Percentiles rank a stretch among this genome's conserved stretches.
Evolutionary conservation across 1,140 invertebrate genomes (phyloP).

Genomic region (Ips nitidus): DNA sequence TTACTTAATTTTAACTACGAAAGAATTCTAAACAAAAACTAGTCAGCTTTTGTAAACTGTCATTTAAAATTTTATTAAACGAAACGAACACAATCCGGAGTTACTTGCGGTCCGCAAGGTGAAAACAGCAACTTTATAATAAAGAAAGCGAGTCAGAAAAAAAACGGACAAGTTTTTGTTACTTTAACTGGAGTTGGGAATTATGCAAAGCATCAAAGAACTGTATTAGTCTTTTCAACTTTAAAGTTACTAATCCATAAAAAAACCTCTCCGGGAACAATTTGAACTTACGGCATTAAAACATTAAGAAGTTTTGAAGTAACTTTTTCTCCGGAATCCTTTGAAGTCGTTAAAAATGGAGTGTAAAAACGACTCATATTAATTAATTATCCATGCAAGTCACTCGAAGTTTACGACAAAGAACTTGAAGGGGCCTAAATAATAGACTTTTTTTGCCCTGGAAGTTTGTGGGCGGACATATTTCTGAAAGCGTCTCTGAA

Average conservation of each 20-base stretch:
- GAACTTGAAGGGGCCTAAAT: conserved; percentile 21
- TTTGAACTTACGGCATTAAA: conserved; percentile 36
- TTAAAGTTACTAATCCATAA: conserved; percentile 32
- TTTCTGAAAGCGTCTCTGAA: background rate
- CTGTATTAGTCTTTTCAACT: conserved; percentile 35
- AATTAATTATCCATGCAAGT: conserved; percentile 39
- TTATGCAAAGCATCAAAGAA: conserved; percentile 37
- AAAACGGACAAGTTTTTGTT: conserved; percentile 26
- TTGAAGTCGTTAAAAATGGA: conserved; percentile 35
- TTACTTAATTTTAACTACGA: too few species aligned
- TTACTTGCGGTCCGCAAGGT: conserved; percentile 1
- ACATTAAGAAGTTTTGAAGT: conserved; percentile 36
- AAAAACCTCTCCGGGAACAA: conserved; percentile 35
- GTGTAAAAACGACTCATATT: conserved; percentile 37
- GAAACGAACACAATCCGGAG: background rate
- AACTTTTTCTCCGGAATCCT: conserved; percentile 34
- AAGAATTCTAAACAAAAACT: background rate
- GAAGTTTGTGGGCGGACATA: conserved; percentile 9
- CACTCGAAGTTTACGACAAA: conserved; percentile 30
- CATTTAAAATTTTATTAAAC: background rate
- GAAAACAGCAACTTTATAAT: conserved; percentile 8
- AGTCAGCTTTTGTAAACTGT: background rate
- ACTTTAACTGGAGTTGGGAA: conserved; percentile 25
- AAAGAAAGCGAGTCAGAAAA: conserved; percentile 11
- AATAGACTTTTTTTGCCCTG: conserved; percentile 20